phyloP scores from a whole-genome alignment of 2,113 vertebrate genomes.

The Chamaea fasciata region DNA sequence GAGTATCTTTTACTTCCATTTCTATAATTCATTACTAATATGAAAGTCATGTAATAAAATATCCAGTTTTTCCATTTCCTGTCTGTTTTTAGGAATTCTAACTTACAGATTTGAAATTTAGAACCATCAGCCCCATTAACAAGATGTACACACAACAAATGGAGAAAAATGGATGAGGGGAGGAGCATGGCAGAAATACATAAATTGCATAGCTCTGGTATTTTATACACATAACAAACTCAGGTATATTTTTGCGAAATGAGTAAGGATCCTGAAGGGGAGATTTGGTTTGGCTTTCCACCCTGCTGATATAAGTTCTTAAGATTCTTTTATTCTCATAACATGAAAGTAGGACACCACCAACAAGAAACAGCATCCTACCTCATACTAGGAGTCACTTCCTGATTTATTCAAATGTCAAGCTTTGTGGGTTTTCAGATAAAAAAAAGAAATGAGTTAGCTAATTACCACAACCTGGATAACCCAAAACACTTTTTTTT shows the following conservation, averaged over 20 bases:
- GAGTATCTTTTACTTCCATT: neutral
- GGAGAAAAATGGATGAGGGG: neutral
- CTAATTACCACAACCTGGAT: neutral
- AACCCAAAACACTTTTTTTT: neutral
- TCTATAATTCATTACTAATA: neutral
- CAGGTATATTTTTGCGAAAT: neutral
- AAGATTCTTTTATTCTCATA: neutral
- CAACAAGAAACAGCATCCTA: neutral
- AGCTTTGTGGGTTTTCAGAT: neutral
- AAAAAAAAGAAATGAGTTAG: neutral
- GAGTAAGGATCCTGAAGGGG: neutral
- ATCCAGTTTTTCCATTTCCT: neutral
- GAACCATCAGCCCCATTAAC: neutral
- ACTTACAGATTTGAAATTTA: neutral
- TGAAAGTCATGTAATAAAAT: neutral
- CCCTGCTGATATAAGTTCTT: neutral
- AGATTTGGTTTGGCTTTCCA: neutral
- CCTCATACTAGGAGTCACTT: neutral
- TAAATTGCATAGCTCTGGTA: neutral
- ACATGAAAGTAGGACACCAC: neutral
- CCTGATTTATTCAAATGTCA: neutral
- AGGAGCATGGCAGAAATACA: neutral
- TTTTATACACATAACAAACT: neutral
- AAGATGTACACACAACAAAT: accelerated
- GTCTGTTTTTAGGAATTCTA: neutral